Evolutionary conservation across 1,140 invertebrate genomes (phyloP), one percentile per base, ranked within the genome.

Genomic region (Wasmannia auropunctata): DNA sequence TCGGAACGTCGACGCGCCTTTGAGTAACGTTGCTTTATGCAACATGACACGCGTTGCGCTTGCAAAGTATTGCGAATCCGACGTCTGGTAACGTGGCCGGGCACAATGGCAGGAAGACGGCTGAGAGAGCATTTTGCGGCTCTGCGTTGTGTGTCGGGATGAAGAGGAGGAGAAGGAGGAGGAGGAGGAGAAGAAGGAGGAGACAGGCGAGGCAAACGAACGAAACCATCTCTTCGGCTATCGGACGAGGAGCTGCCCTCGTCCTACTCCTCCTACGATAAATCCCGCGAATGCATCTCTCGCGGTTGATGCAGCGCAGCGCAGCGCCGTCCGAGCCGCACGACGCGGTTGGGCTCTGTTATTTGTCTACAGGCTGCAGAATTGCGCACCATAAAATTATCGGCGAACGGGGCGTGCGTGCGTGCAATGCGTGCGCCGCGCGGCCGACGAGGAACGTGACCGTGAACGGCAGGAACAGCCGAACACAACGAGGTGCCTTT

Each of bases 341-440:
- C 65, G 74, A 70, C 54, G 58, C 67, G 74, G 74, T 43, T 80
- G 74, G 70, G 40, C 87, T 77, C 76, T 88, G 87, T 88, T 88
- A 88, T 88, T 88, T 88, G 87, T 88, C 87, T 88, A 88, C 70
- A 70, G 86, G 69, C 46, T 63, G 63, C 69, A 85, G 87, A 87
- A 88, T 88, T 86, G 69, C 70, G 85, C 51, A 83, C 76, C 85
- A 84, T 88, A 88, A 88, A 88, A 88, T 88, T 88, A 88, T 88
- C 87, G 76, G 70, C 76, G 62, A 69, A 70, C 62, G 51, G 65
- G 84, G 87, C 75, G 75, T 77, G 77, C 74, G 76, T 86, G 67
- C 70, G 75, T 85, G 65, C 69, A n/a, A 69, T 86, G 67, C 70
- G 76, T 86, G 67, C 70, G 56, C 76, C 43, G 67, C 49, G n/a